These are phyloP conservation scores for Oxygymnocypris stewartii DNA, from an alignment of 2,113 vertebrate species.

Conservation along the genomic window DNA sequence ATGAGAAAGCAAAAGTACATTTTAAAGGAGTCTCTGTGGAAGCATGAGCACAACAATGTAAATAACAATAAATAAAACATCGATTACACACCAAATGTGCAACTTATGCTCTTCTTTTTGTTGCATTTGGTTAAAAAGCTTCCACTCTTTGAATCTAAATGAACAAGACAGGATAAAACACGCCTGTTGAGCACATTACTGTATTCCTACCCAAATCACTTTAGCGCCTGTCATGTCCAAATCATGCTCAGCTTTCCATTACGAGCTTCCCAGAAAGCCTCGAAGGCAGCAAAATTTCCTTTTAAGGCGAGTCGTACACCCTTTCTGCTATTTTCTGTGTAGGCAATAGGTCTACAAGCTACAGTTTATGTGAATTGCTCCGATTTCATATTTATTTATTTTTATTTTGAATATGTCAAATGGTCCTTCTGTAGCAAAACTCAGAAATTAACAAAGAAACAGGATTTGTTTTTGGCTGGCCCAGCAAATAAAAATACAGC, in stretches of 20 bases:
- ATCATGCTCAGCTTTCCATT: background rate
- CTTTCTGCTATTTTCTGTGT: background rate
- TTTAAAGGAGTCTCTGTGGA: background rate
- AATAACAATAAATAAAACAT: too few species aligned
- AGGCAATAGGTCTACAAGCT: background rate
- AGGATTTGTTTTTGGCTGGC: background rate
- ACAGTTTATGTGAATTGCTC: background rate
- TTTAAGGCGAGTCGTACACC: background rate
- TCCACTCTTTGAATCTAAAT: background rate
- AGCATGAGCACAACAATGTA: background rate
- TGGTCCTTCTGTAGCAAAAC: background rate
- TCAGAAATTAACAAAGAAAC: background rate
- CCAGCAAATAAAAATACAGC: background rate
- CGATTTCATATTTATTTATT: background rate
- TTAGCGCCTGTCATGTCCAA: background rate
- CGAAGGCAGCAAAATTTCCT: background rate
- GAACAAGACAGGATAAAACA: background rate
- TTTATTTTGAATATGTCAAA: background rate
- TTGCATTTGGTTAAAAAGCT: background rate
- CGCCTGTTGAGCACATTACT: background rate
- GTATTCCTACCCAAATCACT: background rate
- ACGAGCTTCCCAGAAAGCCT: background rate
- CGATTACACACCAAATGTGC: too few species aligned
- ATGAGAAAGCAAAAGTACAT: background rate
- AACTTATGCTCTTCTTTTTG: too few species aligned